Base-by-base conservation (phyloP, 2,113 vertebrate genomes). In the Gnathonemus longibarbis region DNA sequence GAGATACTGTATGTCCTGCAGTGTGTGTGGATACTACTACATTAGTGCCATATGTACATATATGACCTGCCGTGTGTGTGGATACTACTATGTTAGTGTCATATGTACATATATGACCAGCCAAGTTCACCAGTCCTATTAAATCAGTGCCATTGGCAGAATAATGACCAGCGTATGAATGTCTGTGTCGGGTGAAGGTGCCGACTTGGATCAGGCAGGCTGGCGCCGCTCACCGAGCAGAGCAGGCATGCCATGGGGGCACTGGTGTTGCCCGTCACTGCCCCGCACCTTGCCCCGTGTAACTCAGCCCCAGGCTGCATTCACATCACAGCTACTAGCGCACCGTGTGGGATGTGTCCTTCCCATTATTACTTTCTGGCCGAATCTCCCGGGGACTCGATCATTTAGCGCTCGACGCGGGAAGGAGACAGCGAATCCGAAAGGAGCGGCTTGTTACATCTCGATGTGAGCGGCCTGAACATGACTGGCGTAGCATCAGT, bases 251-350 rank as follows among this genome's bases (percentile, higher is more conserved):
- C 91, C 39, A 10, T 21, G 87, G 66, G 88, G 27, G 74, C 77
- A 91, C 94, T 93, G 91, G 48, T 91, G 91, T 93, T 94, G 93
- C 94, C 91, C 92, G 89, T 94, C 91, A 92, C 91, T 62, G 90
- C 50, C 77, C 50, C 90, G 90, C 90, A 91, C 91, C 92, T 92
- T 91, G 91, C 83, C 88, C 92, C 90, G 92, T 93, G 91, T 91
- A 93, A 92, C 91, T 84, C 58, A 74, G 91, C 93, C 92, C 91
- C 83, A 89, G 92, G 93, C 93, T 91, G 85, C 74, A 91, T 93
- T 90, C 89, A 90, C 90, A 92, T 91, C 89, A n/a, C 84, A 89
- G 92, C 91, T 94, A 92, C 92, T 93, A 94, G 91, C 91, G 90
- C 90, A 91, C 46, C 93, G 91, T 93, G 93, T 94, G 92, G 93